phyloP scores from a whole-genome alignment of 1,140 invertebrate genomes.

The Nebria ingens region DNA sequence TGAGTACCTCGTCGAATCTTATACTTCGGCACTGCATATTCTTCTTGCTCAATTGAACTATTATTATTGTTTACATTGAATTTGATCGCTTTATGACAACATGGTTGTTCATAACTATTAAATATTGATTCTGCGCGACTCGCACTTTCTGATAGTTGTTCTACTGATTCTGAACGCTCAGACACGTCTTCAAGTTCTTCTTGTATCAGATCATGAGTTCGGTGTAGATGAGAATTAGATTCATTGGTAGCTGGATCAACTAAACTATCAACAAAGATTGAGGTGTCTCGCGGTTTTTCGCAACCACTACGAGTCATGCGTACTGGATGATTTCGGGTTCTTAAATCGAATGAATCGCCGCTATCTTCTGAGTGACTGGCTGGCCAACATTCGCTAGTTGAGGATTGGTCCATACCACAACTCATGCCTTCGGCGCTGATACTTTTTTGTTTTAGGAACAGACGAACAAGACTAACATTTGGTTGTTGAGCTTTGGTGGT shows the following conservation, averaged over 20 bases:
- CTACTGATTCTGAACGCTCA: constrained; percentile 36
- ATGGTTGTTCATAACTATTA: constrained; percentile 19
- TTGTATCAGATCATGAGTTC: constrained; percentile 33
- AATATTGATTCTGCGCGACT: constrained; percentile 29
- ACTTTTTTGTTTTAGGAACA: constrained; percentile 84
- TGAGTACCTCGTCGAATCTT: constrained; percentile 26
- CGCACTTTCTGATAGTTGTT: constrained; percentile 38
- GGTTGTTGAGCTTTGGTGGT: constrained; percentile 38
- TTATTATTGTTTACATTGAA: constrained; percentile 42
- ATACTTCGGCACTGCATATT: constrained; percentile 23
- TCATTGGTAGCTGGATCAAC: constrained; percentile 17
- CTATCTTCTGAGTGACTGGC: constrained; percentile 35
- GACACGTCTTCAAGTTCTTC: constrained; percentile 36
- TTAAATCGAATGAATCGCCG: constrained; percentile 10
- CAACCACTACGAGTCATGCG: neutral
- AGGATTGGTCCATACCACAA: constrained; percentile 49
- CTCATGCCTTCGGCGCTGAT: constrained; percentile 59
- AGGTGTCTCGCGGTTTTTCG: constrained; percentile 9
- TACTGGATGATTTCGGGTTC: neutral
- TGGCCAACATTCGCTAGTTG: constrained; percentile 42
- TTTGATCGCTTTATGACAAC: constrained; percentile 25
- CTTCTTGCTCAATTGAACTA: constrained; percentile 26
- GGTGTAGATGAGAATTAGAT: constrained; percentile 10
- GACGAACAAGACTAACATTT: constrained; percentile 67
- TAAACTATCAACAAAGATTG: constrained; percentile 23